Percentiles rank a stretch among this genome's conserved stretches.
phyloP scores from a whole-genome alignment of 2,113 vertebrate genomes.

The Cathartes aura region DNA sequence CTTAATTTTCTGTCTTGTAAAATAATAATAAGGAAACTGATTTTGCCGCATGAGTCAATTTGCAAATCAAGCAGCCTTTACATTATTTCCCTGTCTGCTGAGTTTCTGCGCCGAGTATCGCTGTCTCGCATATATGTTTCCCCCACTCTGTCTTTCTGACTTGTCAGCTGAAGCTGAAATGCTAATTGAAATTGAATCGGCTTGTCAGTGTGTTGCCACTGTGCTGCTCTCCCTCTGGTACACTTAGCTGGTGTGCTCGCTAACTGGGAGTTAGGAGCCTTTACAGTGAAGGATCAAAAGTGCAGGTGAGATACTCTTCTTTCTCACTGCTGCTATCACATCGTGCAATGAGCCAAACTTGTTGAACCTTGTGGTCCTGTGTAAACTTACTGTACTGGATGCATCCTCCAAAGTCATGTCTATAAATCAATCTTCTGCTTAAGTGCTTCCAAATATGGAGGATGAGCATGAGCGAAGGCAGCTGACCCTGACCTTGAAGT shows the following conservation, averaged over 20 bases:
- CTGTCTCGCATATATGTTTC: not conserved
- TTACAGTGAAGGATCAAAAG: not conserved
- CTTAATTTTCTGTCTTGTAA: slow-evolving; percentile 35
- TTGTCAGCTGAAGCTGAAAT: slow-evolving; percentile 60
- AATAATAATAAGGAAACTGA: slow-evolving; percentile 44
- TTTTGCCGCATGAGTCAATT: slow-evolving; percentile 16
- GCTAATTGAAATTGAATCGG: slow-evolving; percentile 60
- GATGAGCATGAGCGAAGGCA: not conserved
- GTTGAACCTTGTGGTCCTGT: not conserved
- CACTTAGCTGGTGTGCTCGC: not conserved
- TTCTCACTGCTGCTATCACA: not conserved
- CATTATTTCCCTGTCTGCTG: slow-evolving; percentile 23
- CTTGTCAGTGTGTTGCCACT: slow-evolving; percentile 30
- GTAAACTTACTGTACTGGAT: not conserved
- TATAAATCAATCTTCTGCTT: not conserved
- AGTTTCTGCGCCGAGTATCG: not conserved
- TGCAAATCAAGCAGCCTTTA: slow-evolving; percentile 48
- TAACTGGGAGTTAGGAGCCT: not conserved
- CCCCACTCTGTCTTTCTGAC: slow-evolving; percentile 39
- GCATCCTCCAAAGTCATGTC: not conserved
- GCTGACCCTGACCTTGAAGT: not conserved
- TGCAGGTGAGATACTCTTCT: not conserved
- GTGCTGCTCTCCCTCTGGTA: not conserved
- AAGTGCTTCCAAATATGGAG: not conserved
- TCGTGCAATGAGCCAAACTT: rapidly evolving